phyloP scores from a whole-genome alignment of 2,888 invertebrate genomes.

The Volucella bombylans region DNA sequence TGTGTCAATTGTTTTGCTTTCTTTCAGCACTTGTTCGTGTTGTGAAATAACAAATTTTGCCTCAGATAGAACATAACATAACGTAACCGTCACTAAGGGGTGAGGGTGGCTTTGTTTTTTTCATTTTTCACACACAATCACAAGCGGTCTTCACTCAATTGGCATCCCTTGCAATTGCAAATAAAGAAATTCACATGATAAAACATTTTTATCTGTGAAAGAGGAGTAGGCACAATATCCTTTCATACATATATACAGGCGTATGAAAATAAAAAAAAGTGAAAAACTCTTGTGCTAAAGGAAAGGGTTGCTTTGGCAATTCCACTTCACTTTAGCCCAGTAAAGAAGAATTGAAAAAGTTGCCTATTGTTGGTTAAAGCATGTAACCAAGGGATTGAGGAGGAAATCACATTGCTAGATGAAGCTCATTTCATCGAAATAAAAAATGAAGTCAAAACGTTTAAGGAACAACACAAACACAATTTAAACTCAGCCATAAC shows the following conservation, averaged over 20 bases:
- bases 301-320: constrained; percentile 46
- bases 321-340: constrained; percentile 26
- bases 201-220: not conserved
- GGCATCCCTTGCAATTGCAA: constrained; percentile 2
- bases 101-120: not conserved
- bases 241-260: not conserved
- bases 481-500: too few species aligned
- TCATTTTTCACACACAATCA: not conserved
- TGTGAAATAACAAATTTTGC: constrained; percentile 47
- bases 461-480: too few species aligned
- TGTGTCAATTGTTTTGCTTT: constrained; percentile 58
- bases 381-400: not conserved
- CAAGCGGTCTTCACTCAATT: constrained; percentile 33
- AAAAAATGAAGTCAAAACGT: too few species aligned
- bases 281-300: not conserved
- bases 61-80: constrained; percentile 32
- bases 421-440: too few species aligned
- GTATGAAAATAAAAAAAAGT: not conserved
- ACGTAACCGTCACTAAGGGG: not conserved
- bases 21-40: constrained; percentile 9
- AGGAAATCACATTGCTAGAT: constrained; percentile 2
- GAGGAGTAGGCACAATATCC: not conserved
- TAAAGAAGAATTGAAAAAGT: not conserved
- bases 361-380: constrained; percentile 31
- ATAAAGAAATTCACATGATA: constrained; percentile 1